A percentile compares a stretch with the other conserved stretches of the same genome.
Evolutionary conservation across 2,888 invertebrate genomes (phyloP).

Genomic region (Aleiodes alternator): DNA sequence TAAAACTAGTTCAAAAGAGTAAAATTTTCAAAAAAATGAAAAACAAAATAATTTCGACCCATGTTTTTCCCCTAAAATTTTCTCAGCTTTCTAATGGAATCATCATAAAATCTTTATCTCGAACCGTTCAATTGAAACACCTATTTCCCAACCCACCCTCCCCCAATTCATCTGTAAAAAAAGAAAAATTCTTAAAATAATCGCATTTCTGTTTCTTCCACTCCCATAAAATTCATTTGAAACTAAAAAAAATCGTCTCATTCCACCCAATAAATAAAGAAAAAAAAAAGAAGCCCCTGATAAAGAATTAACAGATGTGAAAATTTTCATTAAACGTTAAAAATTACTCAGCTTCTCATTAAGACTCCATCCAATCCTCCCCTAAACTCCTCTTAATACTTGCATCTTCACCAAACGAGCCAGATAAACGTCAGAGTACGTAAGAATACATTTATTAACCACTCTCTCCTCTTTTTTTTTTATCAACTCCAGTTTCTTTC

Average conservation of each 20-base stretch:
- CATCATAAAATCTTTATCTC: too few relatives aligned
- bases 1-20: too few relatives aligned
- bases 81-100: too few relatives aligned
- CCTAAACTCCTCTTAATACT: slow-evolving; percentile 4
- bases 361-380: neutral
- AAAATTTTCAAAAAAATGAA: too few relatives aligned
- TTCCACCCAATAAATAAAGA: neutral
- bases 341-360: neutral
- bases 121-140: too few relatives aligned
- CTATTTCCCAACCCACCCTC: too few relatives aligned
- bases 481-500: slow-evolving; percentile 18
- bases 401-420: slow-evolving; percentile 15
- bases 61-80: too few relatives aligned
- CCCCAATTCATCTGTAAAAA: too few relatives aligned
- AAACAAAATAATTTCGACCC: too few relatives aligned
- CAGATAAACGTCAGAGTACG: slow-evolving; percentile 21
- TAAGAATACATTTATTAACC: slow-evolving; percentile 31
- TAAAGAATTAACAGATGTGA: neutral
- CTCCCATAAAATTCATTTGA: too few relatives aligned
- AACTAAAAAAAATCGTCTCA: neutral
- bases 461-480: slow-evolving; percentile 26
- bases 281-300: neutral
- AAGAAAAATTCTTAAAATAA: too few relatives aligned
- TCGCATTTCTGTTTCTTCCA: too few relatives aligned
- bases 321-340: neutral